Evolutionary conservation across 2,113 vertebrate species (phyloP).

Genomic region (Oryzias melastigma): DNA sequence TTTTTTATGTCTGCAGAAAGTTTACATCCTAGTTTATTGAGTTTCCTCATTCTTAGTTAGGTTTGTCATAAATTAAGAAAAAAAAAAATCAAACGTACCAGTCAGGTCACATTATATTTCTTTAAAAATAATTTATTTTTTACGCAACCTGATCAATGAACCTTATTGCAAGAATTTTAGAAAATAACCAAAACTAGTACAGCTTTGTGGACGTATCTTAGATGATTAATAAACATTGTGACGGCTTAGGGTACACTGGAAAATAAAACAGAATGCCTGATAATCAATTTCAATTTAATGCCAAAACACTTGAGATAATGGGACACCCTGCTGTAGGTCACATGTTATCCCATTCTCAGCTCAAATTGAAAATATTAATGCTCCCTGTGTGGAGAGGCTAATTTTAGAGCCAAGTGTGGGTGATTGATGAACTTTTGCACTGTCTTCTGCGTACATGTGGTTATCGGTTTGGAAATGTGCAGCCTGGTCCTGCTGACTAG

Average conservation of each 20-base stretch:
- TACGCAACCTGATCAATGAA: no score
- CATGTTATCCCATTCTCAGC: conserved; percentile 12
- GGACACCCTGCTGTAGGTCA: not conserved
- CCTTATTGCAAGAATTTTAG: no score
- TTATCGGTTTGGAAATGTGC: conserved; percentile 36
- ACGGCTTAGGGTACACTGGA: not conserved
- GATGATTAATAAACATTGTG: not conserved
- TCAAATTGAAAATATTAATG: conserved; percentile 44
- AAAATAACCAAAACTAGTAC: no score
- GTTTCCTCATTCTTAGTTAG: no score
- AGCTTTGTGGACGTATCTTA: no score
- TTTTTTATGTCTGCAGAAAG: no score
- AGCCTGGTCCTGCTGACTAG: conserved; percentile 49
- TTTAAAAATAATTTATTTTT: no score
- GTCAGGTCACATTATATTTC: no score
- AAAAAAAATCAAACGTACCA: no score
- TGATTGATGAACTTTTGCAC: conserved; percentile 34
- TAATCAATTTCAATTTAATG: conserved; percentile 14
- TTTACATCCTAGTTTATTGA: no score
- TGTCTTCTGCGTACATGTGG: conserved; percentile 30
- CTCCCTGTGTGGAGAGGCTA: conserved; percentile 11
- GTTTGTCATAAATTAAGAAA: no score
- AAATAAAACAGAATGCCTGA: not conserved
- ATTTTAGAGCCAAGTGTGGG: conserved; percentile 3
- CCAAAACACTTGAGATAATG: not conserved